Conservation (phyloP, 64 coral and sea anemone species). For the Catalaphyllia jardinei region DNA sequence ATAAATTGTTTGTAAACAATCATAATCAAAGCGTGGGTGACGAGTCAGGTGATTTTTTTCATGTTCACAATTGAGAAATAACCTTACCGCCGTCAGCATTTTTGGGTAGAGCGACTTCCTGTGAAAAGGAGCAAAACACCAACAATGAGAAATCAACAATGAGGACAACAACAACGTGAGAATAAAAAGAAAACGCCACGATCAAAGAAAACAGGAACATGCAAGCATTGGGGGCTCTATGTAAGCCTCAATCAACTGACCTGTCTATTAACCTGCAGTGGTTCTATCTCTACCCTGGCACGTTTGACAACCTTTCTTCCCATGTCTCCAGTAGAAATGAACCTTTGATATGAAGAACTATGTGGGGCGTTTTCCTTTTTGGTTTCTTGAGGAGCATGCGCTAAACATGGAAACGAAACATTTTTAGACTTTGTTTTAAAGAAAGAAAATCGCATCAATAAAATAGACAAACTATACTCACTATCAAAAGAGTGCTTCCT, state of each 20-base stretch:
- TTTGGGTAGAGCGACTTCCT: not conserved
- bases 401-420: not conserved
- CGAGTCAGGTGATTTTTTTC: not conserved
- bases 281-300: slow-evolving; percentile 22
- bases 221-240: not conserved
- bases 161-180: not conserved
- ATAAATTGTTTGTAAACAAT: too few species aligned
- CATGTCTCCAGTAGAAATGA: not conserved
- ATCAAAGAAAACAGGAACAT: not conserved
- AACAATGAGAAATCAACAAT: not conserved
- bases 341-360: not conserved
- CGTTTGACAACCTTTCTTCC: slow-evolving; percentile 12
- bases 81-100: not conserved
- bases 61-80: not conserved
- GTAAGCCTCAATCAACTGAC: slow-evolving; percentile 3
- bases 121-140: not conserved
- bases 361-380: slow-evolving; percentile 29
- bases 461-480: not conserved
- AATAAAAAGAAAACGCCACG: too few species aligned
- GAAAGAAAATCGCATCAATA: not conserved
- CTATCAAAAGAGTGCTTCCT: not conserved
- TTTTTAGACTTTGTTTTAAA: not conserved
- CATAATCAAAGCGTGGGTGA: too few species aligned
- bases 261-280: slow-evolving; percentile 15
- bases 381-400: not conserved